These are phyloP conservation scores for Hypolimnas misippus DNA, from an alignment of 2,888 invertebrate genomes.

Conservation along the genomic window DNA sequence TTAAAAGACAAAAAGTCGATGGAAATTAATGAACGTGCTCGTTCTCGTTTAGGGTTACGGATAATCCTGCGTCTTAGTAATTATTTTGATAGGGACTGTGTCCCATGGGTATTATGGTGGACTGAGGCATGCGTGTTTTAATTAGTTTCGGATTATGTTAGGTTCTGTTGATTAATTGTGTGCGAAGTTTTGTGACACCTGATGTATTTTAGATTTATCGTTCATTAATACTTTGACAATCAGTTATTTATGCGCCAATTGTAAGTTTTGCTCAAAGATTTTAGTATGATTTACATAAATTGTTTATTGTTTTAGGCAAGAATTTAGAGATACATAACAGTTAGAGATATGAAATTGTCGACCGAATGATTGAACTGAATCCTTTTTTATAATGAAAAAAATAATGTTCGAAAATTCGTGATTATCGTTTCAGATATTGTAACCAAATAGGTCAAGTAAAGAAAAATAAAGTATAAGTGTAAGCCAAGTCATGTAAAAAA, in stretches of 20 bases:
- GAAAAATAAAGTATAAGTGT: no score
- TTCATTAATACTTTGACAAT: conserved; percentile 4
- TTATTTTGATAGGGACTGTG: conserved; percentile 65
- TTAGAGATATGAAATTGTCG: no score
- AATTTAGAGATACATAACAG: no score
- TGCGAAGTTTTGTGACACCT: conserved; percentile 43
- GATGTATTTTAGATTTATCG: conserved; percentile 26
- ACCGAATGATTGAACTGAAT: no score
- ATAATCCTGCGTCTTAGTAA: conserved; percentile 62
- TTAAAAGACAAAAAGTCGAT: conserved; percentile 59
- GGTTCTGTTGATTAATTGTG: conserved; percentile 60
- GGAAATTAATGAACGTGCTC: conserved; percentile 62
- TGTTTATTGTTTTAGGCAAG: no score
- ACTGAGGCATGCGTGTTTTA: conserved; percentile 62
- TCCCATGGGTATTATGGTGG: conserved; percentile 51
- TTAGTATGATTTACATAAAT: no score
- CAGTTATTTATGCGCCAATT: background rate
- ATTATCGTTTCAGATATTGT: no score
- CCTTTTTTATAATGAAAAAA: no score
- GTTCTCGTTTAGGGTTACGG: conserved; percentile 60
- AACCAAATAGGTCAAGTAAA: no score
- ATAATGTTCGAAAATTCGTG: no score
- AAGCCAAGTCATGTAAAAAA: no score
- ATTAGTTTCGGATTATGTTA: conserved; percentile 70
- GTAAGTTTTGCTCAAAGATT: no score